Conservation (phyloP, 2,888 invertebrate species). For the Lathronympha strigana region DNA sequence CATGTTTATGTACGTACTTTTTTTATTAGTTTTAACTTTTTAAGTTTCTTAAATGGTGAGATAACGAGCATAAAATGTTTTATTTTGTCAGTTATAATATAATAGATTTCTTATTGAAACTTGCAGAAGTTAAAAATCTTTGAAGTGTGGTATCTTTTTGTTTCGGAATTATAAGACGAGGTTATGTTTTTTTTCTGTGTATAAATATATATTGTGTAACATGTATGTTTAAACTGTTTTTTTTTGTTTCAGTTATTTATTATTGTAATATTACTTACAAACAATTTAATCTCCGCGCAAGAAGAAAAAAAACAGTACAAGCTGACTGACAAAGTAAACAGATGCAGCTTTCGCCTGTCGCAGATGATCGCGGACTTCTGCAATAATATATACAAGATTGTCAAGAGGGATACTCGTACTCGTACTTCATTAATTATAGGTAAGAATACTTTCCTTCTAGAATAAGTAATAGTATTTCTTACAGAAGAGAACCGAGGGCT, state of each 20-base stretch:
- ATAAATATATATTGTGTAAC: background rate
- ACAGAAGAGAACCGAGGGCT: too few relatives aligned
- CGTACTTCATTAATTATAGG: slow-evolving; percentile 62
- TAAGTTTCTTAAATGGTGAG: too few relatives aligned
- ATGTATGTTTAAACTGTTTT: slow-evolving; percentile 11
- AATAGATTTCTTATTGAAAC: too few relatives aligned
- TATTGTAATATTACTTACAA: slow-evolving; percentile 56
- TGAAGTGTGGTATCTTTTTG: background rate
- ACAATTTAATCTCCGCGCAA: slow-evolving; percentile 46
- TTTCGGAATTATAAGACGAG: background rate
- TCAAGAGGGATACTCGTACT: slow-evolving; percentile 69
- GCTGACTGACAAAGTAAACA: slow-evolving; percentile 64
- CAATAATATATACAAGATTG: slow-evolving; percentile 68
- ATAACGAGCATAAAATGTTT: too few relatives aligned
- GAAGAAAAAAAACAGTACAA: slow-evolving; percentile 53
- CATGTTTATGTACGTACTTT: slow-evolving; percentile 64
- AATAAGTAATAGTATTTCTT: too few relatives aligned
- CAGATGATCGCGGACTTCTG: slow-evolving; percentile 68
- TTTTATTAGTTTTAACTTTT: background rate
- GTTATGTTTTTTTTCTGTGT: background rate
- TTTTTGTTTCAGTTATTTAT: slow-evolving; percentile 64
- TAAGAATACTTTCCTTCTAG: too few relatives aligned
- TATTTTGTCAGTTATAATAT: too few relatives aligned
- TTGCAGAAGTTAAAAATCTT: too few relatives aligned
- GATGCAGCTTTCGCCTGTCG: slow-evolving; percentile 70